Base-by-base conservation (phyloP, 2,113 vertebrate genomes). In the Burhinus bistriatus region DNA sequence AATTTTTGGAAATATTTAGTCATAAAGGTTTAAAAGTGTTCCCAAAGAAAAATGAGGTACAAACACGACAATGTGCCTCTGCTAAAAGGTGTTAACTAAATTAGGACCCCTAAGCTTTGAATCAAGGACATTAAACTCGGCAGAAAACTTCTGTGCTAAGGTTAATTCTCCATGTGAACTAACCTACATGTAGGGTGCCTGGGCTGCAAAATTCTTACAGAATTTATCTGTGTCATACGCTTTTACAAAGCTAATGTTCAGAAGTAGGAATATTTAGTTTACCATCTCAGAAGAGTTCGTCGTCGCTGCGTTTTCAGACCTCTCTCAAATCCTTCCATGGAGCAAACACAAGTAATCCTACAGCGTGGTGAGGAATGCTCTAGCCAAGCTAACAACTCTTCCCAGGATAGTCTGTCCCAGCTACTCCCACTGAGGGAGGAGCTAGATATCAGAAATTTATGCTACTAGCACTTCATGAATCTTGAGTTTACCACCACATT, bases 201-300 rank as follows among this genome's bases (percentile, higher is more conserved):
- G 38, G 66, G 13, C 25, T 42, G 9, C 10, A 83, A 38, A 65
- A 72, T 64, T 64, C 17, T 57, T 40, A 44, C 1, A 61, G 22
- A 77, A 71, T 55, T 88, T 62, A 55, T 15, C 32, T 47, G 5
- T 34, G 7, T 38, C 14, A 38, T 7, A n/a, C 0, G 0, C 2
- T 73, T 86, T 69, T 94, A 69, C 42, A 61, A 89, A 88, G 80
- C 72, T 30, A 52, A 23, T 12, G 10, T 64, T 80, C 11, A 58
- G 15, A 72, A 69, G 38, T 1, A 61, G 5, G 10, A 89, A 61
- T 36, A 66, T 45, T 66, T 73, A n/a, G 12, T 77, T 78, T 71
- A 75, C 57, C 16, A 65, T 40, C 44, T 80, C 32, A 49, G 59
- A 58, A 58, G 15, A 73, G 21, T 38, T 73, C 1, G 8, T 5